Base-by-base conservation (phyloP, 2,888 invertebrate species). In the Exocentrus adspersus region DNA sequence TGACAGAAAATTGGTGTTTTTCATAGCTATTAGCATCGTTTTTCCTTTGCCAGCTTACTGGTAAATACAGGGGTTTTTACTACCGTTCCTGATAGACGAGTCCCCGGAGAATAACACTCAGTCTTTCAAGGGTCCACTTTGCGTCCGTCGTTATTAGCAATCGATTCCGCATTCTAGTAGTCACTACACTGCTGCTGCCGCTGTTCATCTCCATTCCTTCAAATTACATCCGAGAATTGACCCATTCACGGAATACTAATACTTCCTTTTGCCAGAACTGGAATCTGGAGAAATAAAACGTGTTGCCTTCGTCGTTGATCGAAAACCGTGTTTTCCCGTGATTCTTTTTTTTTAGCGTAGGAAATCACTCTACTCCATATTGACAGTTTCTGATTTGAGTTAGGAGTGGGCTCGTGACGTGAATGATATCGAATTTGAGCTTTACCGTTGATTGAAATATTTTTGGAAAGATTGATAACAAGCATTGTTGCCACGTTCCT, bases 141-240 rank as follows among this genome's bases (percentile, higher is more conserved):
- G 37, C 37, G 37, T 37, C 37, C 37, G 37, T 37, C 37, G 37
- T 37, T 37, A 37, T 37, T 37, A 37, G 37, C 37, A 37, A 37
- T 37, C 37, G 37, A 37, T 37, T 37, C 37, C 37, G 37, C 12
- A 37, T 37, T 37, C 37, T 14, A 37, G 37, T 37, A 37, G 37
- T 37, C 37, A 37, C 37, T 37, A 37, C 37, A 37, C 37, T 37
- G 37, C 10, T 14, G 37, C 37, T 37, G 37, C n/a, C 37, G 37
- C 37, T 37, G 37, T 37, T 37, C 37, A 37, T 37, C 37, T 37
- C 37, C 37, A 37, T 37, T 37, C 37, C 37, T 37, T 37, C 37
- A 37, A 37, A 37, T 37, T 37, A 37, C 37, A 37, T 37, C 12
- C 37, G 37, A 37, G 37, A 37, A 37, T 37, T 37, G 37, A 37